Percentiles rank a stretch among this genome's conserved stretches.
Evolutionary conservation across 2,113 vertebrate species (phyloP).

Genomic region (Alligator mississippiensis): DNA sequence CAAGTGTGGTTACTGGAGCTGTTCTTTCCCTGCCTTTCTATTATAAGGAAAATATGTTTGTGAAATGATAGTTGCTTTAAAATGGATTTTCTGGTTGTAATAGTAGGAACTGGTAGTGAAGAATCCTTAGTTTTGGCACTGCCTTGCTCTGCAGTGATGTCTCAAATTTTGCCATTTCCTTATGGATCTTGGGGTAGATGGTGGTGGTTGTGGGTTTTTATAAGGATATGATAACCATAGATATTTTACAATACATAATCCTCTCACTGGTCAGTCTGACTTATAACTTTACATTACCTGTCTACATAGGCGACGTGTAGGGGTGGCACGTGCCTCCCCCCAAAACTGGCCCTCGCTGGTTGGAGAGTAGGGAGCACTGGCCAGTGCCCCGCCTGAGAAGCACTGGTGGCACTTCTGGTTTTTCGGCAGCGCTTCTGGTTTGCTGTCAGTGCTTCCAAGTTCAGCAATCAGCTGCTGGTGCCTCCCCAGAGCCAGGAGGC

Average conservation of each 20-base stretch:
- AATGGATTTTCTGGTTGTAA: background rate
- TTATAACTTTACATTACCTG: too few relatives aligned
- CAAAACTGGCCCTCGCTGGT: too few relatives aligned
- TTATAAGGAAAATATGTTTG: background rate
- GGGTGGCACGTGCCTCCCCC: too few relatives aligned
- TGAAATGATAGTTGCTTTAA: background rate
- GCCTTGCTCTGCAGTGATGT: rapidly evolving
- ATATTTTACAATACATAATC: background rate
- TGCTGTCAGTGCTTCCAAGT: too few relatives aligned
- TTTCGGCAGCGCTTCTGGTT: too few relatives aligned
- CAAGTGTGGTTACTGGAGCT: background rate
- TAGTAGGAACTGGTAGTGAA: rapidly evolving
- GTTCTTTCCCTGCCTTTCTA: background rate
- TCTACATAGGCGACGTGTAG: too few relatives aligned
- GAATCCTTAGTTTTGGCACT: background rate
- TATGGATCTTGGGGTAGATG: rapidly evolving
- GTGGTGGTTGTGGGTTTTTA: background rate
- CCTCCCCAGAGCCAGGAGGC: too few relatives aligned
- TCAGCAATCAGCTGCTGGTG: too few relatives aligned
- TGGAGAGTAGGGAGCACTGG: too few relatives aligned
- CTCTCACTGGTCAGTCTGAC: background rate
- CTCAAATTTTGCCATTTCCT: background rate
- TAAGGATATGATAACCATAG: too few relatives aligned
- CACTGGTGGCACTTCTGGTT: too few relatives aligned
- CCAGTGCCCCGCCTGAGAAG: too few relatives aligned